Percentiles rank a stretch among this genome's conserved stretches.
Conservation (phyloP, 2,797 vertebrate species). For the Pipistrellus nathusii region DNA sequence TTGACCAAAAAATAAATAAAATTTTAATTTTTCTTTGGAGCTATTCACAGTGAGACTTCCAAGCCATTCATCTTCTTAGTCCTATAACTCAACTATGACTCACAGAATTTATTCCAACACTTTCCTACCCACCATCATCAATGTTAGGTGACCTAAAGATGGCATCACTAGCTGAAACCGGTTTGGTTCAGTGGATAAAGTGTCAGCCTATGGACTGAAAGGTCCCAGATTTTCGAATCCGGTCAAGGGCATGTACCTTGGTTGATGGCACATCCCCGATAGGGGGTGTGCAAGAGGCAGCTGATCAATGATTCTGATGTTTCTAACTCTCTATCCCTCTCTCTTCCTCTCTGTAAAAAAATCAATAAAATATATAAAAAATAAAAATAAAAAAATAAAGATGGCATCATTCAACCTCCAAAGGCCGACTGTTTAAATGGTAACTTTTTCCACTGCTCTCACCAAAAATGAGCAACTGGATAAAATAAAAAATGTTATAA, state of each 20-base stretch:
- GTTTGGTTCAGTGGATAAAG: too few relatives aligned
- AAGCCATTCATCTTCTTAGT: not conserved
- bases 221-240: too few relatives aligned
- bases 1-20: slow-evolving; percentile 12
- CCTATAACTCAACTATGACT: not conserved
- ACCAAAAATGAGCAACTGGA: slow-evolving; percentile 51
- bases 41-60: not conserved
- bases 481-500: slow-evolving; percentile 78
- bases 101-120: not conserved
- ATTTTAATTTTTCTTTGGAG: slow-evolving; percentile 40
- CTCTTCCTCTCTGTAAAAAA: too few relatives aligned
- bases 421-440: not conserved
- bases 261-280: too few relatives aligned
- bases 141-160: not conserved
- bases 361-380: too few relatives aligned
- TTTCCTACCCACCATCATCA: not conserved
- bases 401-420: slow-evolving; percentile 26
- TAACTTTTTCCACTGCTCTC: not conserved
- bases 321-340: too few relatives aligned
- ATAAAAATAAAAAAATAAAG: not conserved
- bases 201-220: too few relatives aligned
- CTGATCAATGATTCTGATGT: too few relatives aligned
- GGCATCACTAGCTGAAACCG: not conserved
- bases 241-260: too few relatives aligned
- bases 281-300: too few relatives aligned